Evolutionary conservation across 1,140 invertebrate genomes (phyloP).

Genomic region (Tetraneura akinire): DNA sequence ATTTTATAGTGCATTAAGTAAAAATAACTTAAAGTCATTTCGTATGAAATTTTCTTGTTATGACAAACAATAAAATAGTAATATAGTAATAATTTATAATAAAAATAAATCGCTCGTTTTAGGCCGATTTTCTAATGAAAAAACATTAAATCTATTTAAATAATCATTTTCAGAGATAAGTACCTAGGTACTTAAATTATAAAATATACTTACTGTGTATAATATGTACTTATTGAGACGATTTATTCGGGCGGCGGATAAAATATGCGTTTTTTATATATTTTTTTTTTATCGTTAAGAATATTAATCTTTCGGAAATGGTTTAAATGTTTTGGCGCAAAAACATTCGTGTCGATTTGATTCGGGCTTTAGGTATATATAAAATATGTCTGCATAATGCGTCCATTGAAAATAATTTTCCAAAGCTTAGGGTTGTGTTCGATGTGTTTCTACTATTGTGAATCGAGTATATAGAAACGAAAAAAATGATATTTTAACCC

Average conservation of each 20-base stretch:
- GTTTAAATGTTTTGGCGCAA: constrained; percentile 4
- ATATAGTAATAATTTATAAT: too few species aligned
- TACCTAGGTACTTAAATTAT: background rate
- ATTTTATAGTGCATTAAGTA: too few species aligned
- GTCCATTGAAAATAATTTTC: constrained; percentile 6
- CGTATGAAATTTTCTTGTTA: too few species aligned
- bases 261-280: background rate
- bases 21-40: too few species aligned
- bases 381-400: background rate
- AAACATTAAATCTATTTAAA: constrained; percentile 4
- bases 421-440: too few species aligned
- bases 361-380: background rate
- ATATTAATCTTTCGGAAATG: constrained; percentile 18
- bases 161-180: background rate
- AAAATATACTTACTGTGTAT: too few species aligned
- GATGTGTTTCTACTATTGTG: constrained; percentile 14
- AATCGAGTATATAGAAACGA: too few species aligned
- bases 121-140: constrained; percentile 14
- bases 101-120: too few species aligned
- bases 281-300: constrained; percentile 5
- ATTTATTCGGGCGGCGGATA: background rate
- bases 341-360: background rate
- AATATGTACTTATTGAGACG: background rate
- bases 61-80: too few species aligned
- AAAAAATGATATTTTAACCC: too few species aligned